A percentile compares a stretch with the other conserved stretches of the same genome.
phyloP scores from a whole-genome alignment of 2,113 vertebrate species.

The Ptilonorhynchus violaceus region DNA sequence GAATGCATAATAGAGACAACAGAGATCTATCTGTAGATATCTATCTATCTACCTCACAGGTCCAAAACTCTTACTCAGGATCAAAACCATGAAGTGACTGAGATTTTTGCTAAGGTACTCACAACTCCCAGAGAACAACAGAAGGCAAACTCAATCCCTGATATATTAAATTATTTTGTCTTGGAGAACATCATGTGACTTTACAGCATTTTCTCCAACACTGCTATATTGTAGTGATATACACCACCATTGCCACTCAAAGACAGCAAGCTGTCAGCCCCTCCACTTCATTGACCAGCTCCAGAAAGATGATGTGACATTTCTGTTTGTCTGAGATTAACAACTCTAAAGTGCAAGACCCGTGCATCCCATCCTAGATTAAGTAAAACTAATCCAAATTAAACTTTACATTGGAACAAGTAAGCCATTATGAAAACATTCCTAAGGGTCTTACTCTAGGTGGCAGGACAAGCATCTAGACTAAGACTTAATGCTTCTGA shows the following conservation, averaged over 20 bases:
- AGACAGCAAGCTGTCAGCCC: not conserved
- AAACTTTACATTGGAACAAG: not conserved
- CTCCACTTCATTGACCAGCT: not conserved
- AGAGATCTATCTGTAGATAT: not conserved
- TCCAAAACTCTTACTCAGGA: not conserved
- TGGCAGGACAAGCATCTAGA: not conserved
- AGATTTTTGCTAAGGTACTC: not conserved
- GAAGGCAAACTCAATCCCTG: not conserved
- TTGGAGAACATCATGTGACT: not conserved
- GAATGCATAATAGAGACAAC: not conserved
- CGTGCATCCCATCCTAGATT: not conserved
- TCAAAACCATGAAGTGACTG: not conserved
- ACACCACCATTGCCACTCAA: not conserved
- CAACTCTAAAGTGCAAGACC: not conserved
- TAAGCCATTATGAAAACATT: not conserved
- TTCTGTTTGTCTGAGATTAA: not conserved
- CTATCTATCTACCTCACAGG: not conserved
- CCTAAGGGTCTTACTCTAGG: not conserved
- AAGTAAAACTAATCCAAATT: not conserved
- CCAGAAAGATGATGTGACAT: not conserved
- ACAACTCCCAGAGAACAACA: not conserved
- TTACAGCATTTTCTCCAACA: not conserved
- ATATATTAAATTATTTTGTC: not conserved
- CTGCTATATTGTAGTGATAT: not conserved
- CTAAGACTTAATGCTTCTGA: not conserved